These are phyloP conservation scores for Actinernus sp. DNA, from an alignment of 92 coral and sea anemone species.

Conservation along the genomic window DNA sequence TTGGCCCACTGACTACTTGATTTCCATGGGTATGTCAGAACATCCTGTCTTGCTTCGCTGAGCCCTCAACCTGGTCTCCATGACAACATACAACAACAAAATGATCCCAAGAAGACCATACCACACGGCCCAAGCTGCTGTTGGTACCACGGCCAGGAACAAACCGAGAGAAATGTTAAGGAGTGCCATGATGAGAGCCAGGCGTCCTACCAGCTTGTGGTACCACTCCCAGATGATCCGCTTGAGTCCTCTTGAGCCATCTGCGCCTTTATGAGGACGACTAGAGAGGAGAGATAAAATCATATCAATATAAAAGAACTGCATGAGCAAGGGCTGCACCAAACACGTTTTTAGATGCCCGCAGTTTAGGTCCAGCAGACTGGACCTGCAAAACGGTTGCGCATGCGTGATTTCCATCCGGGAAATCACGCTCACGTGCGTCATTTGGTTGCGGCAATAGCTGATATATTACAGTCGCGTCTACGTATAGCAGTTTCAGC, in stretches of 20 bases:
- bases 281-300: constrained; percentile 47
- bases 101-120: constrained; percentile 70
- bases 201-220: constrained; percentile 88
- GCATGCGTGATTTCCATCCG: no score
- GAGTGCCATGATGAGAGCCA: constrained; percentile 87
- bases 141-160: constrained; percentile 91
- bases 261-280: constrained; percentile 88
- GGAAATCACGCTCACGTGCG: no score
- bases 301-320: no score
- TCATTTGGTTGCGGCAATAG: no score
- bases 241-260: constrained; percentile 64
- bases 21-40: constrained; percentile 14
- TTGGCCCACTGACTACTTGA: no score
- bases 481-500: no score
- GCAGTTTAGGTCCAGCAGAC: no score
- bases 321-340: no score
- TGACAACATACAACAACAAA: constrained; percentile 60
- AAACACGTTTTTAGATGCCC: no score
- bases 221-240: constrained; percentile 89
- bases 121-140: constrained; percentile 90
- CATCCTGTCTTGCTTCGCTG: constrained; percentile 6
- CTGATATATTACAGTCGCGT: no score
- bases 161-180: constrained; percentile 91
- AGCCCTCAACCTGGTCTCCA: constrained; percentile 66
- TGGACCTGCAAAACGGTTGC: no score